Evolutionary conservation across 1,140 invertebrate species (phyloP).

Genomic region (Daktulosphaira vitifoliae): DNA sequence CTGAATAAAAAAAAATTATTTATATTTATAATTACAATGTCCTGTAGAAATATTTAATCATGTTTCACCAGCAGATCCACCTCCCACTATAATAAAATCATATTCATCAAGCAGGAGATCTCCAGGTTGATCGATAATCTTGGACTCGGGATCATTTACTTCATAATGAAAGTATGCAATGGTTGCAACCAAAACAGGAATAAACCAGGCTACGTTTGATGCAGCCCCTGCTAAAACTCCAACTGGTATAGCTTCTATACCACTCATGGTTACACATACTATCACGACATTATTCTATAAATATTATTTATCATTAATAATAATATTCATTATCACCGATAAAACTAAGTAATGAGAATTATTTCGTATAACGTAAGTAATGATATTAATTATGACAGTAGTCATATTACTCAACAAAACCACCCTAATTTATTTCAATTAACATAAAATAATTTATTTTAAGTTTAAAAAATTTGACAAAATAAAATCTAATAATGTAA

Average conservation of each 20-base stretch:
- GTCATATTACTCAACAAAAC: neutral
- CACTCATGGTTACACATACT: conserved; percentile 39
- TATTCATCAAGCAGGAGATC: conserved; percentile 59
- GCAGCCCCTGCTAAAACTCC: conserved; percentile 46
- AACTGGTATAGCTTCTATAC: conserved; percentile 49
- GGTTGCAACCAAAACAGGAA: conserved; percentile 66
- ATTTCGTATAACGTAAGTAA: conserved; percentile 6
- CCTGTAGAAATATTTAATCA: neutral
- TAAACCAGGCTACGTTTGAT: conserved; percentile 60
- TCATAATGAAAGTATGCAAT: conserved; percentile 76
- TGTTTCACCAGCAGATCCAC: conserved; percentile 73
- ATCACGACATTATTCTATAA: neutral
- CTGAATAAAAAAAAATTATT: conserved; percentile 41
- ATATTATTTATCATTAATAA: neutral
- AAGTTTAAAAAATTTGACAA: too few relatives aligned
- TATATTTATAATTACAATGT: neutral
- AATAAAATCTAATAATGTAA: too few relatives aligned
- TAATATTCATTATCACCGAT: neutral
- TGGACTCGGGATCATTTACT: conserved; percentile 63
- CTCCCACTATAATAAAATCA: conserved; percentile 85
- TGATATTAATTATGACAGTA: too few relatives aligned
- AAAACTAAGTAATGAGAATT: conserved; percentile 15
- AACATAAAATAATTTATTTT: too few relatives aligned
- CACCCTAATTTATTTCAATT: too few relatives aligned
- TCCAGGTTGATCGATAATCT: conserved; percentile 56